These are phyloP conservation scores for Otis tarda DNA, from an alignment of 2,113 vertebrate species.

Conservation along the genomic window DNA sequence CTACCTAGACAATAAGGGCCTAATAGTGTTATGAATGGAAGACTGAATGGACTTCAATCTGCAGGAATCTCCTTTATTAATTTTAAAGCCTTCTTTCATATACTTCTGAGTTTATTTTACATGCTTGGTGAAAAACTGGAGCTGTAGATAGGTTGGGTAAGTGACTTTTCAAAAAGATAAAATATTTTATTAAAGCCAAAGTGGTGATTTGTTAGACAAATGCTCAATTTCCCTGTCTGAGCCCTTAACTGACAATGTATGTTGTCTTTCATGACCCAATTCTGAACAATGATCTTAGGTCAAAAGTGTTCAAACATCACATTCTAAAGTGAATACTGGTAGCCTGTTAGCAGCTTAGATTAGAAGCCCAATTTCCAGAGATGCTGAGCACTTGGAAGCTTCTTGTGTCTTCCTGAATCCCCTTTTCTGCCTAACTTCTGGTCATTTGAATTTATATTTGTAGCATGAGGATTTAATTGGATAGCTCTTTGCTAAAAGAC, in stretches of 20 bases:
- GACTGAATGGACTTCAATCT: neutral
- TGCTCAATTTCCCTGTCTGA: neutral
- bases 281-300: neutral
- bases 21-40: neutral
- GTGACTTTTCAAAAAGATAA: neutral
- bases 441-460: neutral
- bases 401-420: neutral
- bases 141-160: neutral
- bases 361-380: neutral
- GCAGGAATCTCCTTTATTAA: neutral
- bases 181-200: neutral
- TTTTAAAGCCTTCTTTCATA: neutral
- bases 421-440: neutral
- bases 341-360: neutral
- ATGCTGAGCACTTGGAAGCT: neutral
- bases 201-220: neutral
- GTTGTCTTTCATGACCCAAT: neutral
- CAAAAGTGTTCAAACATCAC: neutral
- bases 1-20: neutral
- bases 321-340: neutral
- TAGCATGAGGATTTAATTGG: neutral
- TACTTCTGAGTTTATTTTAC: neutral
- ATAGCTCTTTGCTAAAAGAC: neutral
- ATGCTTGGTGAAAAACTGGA: neutral
- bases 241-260: neutral